Conservation (phyloP, 1,140 invertebrate genomes). For the Drosophila jambulina region DNA sequence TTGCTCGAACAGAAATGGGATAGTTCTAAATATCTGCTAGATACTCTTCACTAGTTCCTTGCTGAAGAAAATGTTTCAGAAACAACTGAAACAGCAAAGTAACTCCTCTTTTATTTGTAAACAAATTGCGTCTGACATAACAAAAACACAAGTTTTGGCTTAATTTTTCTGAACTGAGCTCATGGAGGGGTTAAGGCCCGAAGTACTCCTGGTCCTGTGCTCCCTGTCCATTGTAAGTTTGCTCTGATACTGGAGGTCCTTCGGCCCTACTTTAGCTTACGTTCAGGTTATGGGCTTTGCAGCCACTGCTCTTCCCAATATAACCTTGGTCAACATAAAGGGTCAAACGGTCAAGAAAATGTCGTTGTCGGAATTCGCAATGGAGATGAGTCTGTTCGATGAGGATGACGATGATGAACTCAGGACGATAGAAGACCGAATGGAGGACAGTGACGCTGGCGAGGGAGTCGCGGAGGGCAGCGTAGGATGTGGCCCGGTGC, state of each 20-base stretch:
- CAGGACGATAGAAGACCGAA: neutral
- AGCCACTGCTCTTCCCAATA: neutral
- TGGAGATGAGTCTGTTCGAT: neutral
- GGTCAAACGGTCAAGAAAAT: neutral
- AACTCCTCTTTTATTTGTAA: neutral
- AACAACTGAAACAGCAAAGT: neutral
- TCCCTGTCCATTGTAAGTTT: neutral
- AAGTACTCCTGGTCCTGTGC: neutral
- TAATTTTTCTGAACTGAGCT: neutral
- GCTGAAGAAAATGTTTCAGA: neutral
- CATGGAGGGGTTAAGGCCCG: neutral
- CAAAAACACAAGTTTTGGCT: no score
- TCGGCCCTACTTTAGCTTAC: neutral
- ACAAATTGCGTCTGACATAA: neutral
- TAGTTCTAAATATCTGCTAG: neutral
- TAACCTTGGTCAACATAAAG: neutral
- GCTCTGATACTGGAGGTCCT: neutral
- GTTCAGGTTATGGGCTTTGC: neutral
- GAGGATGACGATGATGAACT: neutral
- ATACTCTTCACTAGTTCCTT: neutral
- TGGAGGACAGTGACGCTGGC: neutral
- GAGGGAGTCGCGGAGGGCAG: neutral
- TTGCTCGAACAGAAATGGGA: fast-evolving
- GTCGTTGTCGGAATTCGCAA: neutral
- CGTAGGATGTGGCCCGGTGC: neutral